Conservation (phyloP, 2,113 vertebrate genomes). For the Percina caprodes region DNA sequence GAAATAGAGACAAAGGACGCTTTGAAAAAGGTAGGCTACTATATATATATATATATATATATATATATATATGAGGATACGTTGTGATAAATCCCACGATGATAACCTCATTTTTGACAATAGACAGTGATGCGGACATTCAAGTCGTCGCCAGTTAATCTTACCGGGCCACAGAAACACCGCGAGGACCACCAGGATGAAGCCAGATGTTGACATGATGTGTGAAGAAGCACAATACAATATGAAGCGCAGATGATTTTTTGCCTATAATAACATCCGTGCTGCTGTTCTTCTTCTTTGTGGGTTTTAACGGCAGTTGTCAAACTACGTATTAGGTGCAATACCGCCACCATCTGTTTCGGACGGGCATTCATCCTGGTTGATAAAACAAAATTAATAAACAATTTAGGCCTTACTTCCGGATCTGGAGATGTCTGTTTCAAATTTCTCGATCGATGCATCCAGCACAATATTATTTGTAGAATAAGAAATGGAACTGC, state of each 20-base stretch:
- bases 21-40: neutral
- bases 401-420: too few relatives aligned
- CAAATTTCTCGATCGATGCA: too few relatives aligned
- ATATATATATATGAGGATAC: too few relatives aligned
- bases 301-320: too few relatives aligned
- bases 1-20: neutral
- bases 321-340: neutral
- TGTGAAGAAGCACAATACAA: neutral
- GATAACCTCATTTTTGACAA: neutral
- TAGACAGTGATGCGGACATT: neutral
- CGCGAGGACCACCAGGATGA: conserved; percentile 50
- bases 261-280: neutral
- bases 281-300: neutral
- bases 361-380: too few relatives aligned
- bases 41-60: too few relatives aligned
- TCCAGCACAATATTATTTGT: too few relatives aligned
- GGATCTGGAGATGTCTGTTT: too few relatives aligned
- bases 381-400: too few relatives aligned
- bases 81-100: neutral
- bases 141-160: neutral
- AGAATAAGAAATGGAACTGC: too few relatives aligned
- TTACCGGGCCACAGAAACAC: conserved; percentile 69
- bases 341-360: neutral
- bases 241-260: neutral
- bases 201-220: conserved; percentile 52